Percentiles rank a stretch among this genome's conserved stretches.
phyloP scores from a whole-genome alignment of 2,797 vertebrate genomes.

The Oceanodroma leucorhoa region DNA sequence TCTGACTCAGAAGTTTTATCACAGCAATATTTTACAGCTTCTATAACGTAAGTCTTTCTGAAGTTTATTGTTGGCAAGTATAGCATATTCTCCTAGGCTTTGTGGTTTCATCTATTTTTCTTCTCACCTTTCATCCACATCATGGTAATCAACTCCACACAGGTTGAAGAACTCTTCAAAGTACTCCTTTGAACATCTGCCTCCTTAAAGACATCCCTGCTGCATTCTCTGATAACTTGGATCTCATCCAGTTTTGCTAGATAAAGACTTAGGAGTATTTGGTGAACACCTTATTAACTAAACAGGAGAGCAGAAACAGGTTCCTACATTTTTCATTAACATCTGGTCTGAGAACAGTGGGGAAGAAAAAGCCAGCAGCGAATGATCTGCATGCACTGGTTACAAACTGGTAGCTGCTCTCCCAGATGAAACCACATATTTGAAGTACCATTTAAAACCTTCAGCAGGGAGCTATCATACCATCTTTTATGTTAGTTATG shows the following conservation, averaged over 20 bases:
- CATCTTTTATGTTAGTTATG: conserved; percentile 9
- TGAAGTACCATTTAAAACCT: conserved; percentile 52
- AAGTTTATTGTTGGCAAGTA: conserved; percentile 31
- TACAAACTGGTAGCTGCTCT: conserved; percentile 13
- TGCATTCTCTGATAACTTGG: conserved; percentile 43
- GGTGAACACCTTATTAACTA: conserved; percentile 41
- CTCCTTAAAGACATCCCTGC: conserved; percentile 35
- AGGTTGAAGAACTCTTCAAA: conserved; percentile 39
- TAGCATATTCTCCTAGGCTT: conserved; percentile 42
- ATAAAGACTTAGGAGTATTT: conserved; percentile 20
- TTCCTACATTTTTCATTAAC: conserved; percentile 46
- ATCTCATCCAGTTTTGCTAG: conserved; percentile 36
- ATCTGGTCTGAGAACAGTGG: conserved; percentile 24
- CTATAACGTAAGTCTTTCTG: neutral
- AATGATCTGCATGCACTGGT: neutral
- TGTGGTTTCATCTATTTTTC: conserved; percentile 31
- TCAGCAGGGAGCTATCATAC: conserved; percentile 29
- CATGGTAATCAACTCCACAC: conserved; percentile 18
- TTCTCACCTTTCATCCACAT: conserved; percentile 37
- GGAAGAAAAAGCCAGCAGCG: neutral
- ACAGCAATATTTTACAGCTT: conserved; percentile 7
- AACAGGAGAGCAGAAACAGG: neutral
- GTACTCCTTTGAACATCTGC: conserved; percentile 45
- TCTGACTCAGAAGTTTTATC: conserved; percentile 6
- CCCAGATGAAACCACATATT: neutral